phyloP scores from a whole-genome alignment of 2,888 invertebrate species.

The Parelbella ahira region DNA sequence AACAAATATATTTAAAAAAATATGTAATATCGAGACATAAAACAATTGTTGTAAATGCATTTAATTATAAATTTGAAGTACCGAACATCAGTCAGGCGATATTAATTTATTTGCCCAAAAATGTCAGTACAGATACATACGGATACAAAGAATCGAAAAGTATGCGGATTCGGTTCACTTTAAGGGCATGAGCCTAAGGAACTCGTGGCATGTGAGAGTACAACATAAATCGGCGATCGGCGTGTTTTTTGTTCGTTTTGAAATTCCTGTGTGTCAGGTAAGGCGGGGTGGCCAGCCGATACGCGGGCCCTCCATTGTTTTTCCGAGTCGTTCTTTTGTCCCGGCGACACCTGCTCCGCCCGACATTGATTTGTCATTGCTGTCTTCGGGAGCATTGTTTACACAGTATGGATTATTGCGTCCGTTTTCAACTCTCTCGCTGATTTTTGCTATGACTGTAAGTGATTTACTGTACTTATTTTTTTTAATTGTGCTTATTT shows the following conservation, averaged over 20 bases:
- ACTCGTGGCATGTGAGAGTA: slow-evolving; percentile 33
- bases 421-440: not conserved
- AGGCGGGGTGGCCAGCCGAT: slow-evolving; percentile 38
- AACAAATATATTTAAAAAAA: no score
- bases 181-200: slow-evolving; percentile 28
- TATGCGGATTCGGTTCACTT: slow-evolving; percentile 20
- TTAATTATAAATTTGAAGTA: no score
- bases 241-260: slow-evolving; percentile 56
- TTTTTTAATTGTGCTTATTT: no score
- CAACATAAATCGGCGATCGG: slow-evolving; percentile 52
- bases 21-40: no score
- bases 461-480: no score
- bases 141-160: no score
- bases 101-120: no score
- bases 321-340: slow-evolving; percentile 14
- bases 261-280: slow-evolving; percentile 64
- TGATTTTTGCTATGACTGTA: no score
- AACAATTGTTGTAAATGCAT: no score
- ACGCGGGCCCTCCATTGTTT: slow-evolving; percentile 20
- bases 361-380: slow-evolving; percentile 35
- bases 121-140: no score
- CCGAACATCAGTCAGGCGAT: no score
- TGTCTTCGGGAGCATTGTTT: slow-evolving; percentile 8
- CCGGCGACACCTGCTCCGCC: slow-evolving; percentile 32
- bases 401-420: slow-evolving; percentile 1